phyloP scores from a whole-genome alignment of 1,140 invertebrate species.

The Sitodiplosis mosellana region DNA sequence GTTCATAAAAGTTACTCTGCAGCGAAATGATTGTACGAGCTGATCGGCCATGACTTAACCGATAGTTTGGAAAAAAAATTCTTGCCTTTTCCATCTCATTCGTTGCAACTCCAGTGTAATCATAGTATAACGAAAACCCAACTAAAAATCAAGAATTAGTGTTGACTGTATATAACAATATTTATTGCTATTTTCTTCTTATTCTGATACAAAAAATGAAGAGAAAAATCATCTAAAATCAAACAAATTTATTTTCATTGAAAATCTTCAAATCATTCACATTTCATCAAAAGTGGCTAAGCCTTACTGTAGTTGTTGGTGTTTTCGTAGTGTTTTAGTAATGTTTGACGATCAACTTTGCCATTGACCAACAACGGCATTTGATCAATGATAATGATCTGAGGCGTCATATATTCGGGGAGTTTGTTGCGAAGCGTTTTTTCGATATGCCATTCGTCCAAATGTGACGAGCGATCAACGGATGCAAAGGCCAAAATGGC shows the following conservation, averaged over 20 bases:
- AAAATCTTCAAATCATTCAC: too few species aligned
- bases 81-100: constrained; percentile 39
- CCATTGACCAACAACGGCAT: constrained; percentile 68
- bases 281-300: too few species aligned
- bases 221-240: too few species aligned
- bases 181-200: too few species aligned
- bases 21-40: constrained; percentile 34
- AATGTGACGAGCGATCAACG: constrained; percentile 27
- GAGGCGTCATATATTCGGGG: constrained; percentile 59
- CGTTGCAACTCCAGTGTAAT: constrained; percentile 39
- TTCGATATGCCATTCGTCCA: constrained; percentile 42
- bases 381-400: constrained; percentile 47
- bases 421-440: constrained; percentile 36
- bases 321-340: constrained; percentile 51
- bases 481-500: constrained; percentile 55
- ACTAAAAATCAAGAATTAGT: constrained; percentile 11
- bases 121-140: too few species aligned
- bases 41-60: constrained; percentile 44
- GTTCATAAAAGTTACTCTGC: constrained; percentile 57
- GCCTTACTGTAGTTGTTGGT: constrained; percentile 40
- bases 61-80: constrained; percentile 50
- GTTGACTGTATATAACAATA: too few species aligned
- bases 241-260: too few species aligned
- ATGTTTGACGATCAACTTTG: constrained; percentile 60
- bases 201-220: too few species aligned